These are phyloP conservation scores for Rhopalosiphum maidis DNA, from an alignment of 1,140 invertebrate genomes.

Conservation along the genomic window DNA sequence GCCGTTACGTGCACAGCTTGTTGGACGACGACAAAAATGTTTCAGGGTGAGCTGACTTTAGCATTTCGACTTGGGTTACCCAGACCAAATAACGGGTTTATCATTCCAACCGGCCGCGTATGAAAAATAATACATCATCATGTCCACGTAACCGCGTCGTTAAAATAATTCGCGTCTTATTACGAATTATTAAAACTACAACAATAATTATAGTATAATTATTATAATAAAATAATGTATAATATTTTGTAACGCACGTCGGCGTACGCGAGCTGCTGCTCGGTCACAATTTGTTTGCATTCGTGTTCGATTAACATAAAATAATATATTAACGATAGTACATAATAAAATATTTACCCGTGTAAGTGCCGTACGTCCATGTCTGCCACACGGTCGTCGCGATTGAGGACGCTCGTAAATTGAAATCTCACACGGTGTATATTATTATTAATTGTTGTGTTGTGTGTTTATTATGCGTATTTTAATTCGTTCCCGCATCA, in stretches of 20 bases:
- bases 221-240: background rate
- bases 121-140: background rate
- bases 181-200: background rate
- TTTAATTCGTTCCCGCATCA: background rate
- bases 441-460: background rate
- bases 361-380: background rate
- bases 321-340: background rate
- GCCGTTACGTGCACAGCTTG: background rate
- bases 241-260: background rate
- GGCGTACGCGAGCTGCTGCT: background rate
- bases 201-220: background rate
- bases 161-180: background rate
- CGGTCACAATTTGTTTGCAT: background rate
- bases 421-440: constrained; percentile 11
- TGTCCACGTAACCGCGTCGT: background rate
- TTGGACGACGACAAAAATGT: background rate
- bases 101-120: background rate
- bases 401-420: constrained; percentile 9
- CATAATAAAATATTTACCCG: background rate
- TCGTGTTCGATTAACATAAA: background rate
- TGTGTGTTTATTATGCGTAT: background rate
- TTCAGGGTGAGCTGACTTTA: background rate
- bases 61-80: background rate
- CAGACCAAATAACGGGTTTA: background rate
- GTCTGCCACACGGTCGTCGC: background rate